Percentiles rank a stretch among this genome's conserved stretches.
phyloP scores from a whole-genome alignment of 2,113 vertebrate species.

The Aldabrachelys gigantea region DNA sequence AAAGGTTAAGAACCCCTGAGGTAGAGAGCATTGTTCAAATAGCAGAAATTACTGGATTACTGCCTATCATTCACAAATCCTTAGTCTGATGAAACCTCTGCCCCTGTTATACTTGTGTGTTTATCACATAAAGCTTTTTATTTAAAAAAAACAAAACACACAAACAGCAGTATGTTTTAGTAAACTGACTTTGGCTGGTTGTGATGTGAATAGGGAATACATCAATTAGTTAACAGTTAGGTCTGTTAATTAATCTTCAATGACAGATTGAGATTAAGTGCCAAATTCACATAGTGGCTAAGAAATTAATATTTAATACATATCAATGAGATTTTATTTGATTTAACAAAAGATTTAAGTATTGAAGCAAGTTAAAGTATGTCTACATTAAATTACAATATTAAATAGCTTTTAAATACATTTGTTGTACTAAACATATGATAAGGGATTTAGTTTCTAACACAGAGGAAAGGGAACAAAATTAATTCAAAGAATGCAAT shows the following conservation, averaged over 20 bases:
- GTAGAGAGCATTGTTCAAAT: not conserved
- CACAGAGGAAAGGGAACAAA: conserved; percentile 64
- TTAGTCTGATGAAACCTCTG: not conserved
- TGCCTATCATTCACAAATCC: not conserved
- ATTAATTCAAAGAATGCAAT: conserved; percentile 59
- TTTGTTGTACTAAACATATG: conserved; percentile 47
- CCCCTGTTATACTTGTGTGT: not conserved
- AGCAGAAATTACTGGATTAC: not conserved
- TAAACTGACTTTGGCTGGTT: not conserved
- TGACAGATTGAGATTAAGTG: not conserved
- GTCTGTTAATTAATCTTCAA: not conserved
- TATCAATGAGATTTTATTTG: conserved; percentile 64
- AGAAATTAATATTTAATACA: conserved; percentile 45
- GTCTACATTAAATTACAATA: conserved; percentile 82
- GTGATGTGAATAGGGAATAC: not conserved
- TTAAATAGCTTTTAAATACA: conserved; percentile 78
- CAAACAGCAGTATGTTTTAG: not conserved
- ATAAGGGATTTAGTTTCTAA: conserved; percentile 56
- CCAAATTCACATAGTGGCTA: conserved; percentile 5
- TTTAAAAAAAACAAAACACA: not conserved
- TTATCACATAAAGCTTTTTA: not conserved
- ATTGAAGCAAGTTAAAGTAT: conserved; percentile 65
- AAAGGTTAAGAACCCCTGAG: too few species aligned
- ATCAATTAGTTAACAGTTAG: not conserved
- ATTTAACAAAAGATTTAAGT: conserved; percentile 66